Conservation (phyloP, 2,113 vertebrate species). For the Pituophis catenifer region DNA sequence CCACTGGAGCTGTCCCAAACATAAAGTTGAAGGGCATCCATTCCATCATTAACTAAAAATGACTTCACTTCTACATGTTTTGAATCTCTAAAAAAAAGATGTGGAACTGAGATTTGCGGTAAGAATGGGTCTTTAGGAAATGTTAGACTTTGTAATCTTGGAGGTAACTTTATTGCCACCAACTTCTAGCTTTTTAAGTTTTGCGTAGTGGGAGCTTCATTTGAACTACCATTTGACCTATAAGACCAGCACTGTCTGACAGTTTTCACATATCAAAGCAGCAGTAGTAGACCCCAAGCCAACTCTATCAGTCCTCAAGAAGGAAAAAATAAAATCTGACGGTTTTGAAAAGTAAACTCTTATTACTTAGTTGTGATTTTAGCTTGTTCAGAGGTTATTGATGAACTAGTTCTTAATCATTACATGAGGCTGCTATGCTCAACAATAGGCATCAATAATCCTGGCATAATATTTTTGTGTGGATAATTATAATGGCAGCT, state of each 20-base stretch:
- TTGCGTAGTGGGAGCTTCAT: neutral
- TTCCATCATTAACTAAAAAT: neutral
- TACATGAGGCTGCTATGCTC: neutral
- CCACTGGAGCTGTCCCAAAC: too few species aligned
- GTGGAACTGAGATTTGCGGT: neutral
- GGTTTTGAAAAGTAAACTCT: neutral
- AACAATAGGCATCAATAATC: conserved; percentile 35
- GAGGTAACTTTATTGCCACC: neutral
- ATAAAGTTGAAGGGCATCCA: neutral
- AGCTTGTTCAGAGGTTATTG: neutral
- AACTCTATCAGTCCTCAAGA: neutral
- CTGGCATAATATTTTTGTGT: conserved; percentile 43
- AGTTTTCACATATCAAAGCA: neutral
- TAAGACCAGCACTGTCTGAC: neutral
- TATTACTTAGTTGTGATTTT: conserved; percentile 16
- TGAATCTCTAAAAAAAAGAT: neutral
- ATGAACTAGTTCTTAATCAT: conserved; percentile 18
- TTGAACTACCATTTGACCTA: neutral
- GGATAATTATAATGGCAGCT: conserved; percentile 35
- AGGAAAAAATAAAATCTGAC: neutral
- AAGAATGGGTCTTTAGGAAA: neutral
- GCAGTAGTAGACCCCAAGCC: neutral
- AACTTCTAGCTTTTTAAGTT: neutral
- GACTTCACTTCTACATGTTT: neutral
- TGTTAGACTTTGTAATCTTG: neutral